Conservation (phyloP, 2,888 invertebrate species). For the Drosophila kokeensis region DNA sequence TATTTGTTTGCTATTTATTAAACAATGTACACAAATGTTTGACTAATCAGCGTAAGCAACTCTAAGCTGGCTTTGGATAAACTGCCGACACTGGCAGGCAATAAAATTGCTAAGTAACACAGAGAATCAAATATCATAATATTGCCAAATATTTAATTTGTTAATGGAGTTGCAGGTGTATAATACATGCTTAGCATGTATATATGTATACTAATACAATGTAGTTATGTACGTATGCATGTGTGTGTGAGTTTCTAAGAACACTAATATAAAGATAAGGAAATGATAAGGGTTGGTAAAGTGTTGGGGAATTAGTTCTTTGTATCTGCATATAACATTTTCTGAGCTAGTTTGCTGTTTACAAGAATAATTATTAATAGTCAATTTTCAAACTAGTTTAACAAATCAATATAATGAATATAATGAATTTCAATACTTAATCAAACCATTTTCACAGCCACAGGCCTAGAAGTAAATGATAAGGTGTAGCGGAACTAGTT, state of each 20-base stretch:
- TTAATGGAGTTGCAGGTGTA: background rate
- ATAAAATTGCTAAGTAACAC: background rate
- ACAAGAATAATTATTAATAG: background rate
- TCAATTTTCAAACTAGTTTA: background rate
- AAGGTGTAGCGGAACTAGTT: conserved; percentile 11
- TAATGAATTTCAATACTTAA: background rate
- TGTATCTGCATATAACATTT: background rate
- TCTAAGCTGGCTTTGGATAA: background rate
- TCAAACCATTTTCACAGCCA: background rate
- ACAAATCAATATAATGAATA: no score
- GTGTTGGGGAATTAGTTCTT: conserved; percentile 11
- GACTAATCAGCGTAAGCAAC: conserved; percentile 13
- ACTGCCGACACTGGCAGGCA: conserved; percentile 6
- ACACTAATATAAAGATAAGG: conserved; percentile 20
- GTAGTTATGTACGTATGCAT: background rate
- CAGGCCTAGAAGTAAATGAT: background rate
- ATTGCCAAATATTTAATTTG: conserved; percentile 18
- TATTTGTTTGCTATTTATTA: conserved; percentile 18
- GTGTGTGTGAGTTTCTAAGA: background rate
- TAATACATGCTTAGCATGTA: background rate
- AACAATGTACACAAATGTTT: conserved; percentile 15
- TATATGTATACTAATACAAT: background rate
- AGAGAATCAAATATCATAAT: conserved; percentile 5
- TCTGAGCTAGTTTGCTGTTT: background rate
- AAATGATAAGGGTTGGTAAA: conserved; percentile 12